These are phyloP conservation scores for Hartigia nigra DNA, from an alignment of 2,888 invertebrate species.

Conservation along the genomic window DNA sequence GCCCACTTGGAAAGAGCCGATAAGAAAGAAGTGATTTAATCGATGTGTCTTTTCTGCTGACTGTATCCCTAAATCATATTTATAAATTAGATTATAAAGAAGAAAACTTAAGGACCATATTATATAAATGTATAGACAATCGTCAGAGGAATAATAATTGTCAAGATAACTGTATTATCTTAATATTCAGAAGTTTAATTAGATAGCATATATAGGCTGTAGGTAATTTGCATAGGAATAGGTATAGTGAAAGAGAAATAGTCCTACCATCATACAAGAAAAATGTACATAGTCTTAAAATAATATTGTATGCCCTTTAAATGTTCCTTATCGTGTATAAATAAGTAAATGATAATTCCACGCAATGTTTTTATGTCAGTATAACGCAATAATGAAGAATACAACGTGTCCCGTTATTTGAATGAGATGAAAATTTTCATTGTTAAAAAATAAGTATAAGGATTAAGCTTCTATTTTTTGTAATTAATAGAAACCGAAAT, in stretches of 20 bases:
- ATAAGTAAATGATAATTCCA: neutral
- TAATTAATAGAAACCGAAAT: neutral
- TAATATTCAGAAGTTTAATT: neutral
- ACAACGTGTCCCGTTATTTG: constrained; percentile 34
- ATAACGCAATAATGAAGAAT: constrained; percentile 29
- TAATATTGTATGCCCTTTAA: constrained; percentile 29
- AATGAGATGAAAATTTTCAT: constrained; percentile 28
- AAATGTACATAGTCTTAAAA: constrained; percentile 50
- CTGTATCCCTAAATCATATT: constrained; percentile 16
- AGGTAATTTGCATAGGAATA: constrained; percentile 11
- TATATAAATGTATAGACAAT: constrained; percentile 46
- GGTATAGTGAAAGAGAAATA: constrained; percentile 14
- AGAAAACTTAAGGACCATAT: constrained; percentile 40
- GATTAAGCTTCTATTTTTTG: neutral
- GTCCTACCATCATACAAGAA: constrained; percentile 30
- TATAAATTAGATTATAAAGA: constrained; percentile 5
- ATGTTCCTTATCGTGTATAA: constrained; percentile 27
- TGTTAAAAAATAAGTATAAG: neutral
- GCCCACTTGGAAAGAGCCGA: neutral
- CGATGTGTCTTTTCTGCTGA: constrained; percentile 28
- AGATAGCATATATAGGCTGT: neutral
- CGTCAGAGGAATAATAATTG: constrained; percentile 28
- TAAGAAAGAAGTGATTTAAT: constrained; percentile 17
- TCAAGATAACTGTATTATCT: neutral
- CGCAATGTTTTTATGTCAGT: constrained; percentile 29